phyloP scores from a whole-genome alignment of 37 sponge, comb jelly and placozoan species.

The Hormiphora californensis region DNA sequence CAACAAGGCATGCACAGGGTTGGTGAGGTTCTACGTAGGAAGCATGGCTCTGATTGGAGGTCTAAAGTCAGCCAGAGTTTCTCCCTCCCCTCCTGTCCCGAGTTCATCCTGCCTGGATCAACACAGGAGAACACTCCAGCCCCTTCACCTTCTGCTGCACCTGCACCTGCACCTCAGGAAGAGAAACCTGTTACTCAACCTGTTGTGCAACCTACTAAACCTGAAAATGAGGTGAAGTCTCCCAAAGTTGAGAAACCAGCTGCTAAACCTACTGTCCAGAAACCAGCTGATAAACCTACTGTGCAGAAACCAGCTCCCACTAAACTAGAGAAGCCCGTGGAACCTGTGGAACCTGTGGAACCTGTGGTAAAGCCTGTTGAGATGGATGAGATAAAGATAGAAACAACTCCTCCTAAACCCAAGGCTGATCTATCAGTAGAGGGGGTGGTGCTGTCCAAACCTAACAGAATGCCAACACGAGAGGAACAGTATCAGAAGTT shows the following conservation, averaged over 20 bases:
- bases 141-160: not conserved
- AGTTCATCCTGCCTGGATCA: conserved; percentile 9
- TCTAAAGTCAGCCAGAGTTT: not conserved
- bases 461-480: conserved; percentile 26
- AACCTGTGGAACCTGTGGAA: no score
- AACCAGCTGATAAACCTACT: no score
- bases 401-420: not conserved
- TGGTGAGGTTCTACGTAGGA: not conserved
- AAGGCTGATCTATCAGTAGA: not conserved
- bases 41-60: conserved; percentile 9
- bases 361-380: no score
- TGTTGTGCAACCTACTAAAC: no score
- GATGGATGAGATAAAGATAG: no score
- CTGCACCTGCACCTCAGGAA: not conserved
- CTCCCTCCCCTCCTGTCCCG: not conserved
- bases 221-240: no score
- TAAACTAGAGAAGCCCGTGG: no score
- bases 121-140: not conserved
- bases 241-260: no score
- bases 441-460: no score
- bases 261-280: no score
- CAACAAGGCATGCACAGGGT: conserved; percentile 28
- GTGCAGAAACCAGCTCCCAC: no score
- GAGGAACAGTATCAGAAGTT: conserved; percentile 50
- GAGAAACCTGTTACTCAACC: no score